These are phyloP conservation scores for Addax nasomaculatus DNA, from an alignment of 2,113 vertebrate genomes.

Conservation along the genomic window DNA sequence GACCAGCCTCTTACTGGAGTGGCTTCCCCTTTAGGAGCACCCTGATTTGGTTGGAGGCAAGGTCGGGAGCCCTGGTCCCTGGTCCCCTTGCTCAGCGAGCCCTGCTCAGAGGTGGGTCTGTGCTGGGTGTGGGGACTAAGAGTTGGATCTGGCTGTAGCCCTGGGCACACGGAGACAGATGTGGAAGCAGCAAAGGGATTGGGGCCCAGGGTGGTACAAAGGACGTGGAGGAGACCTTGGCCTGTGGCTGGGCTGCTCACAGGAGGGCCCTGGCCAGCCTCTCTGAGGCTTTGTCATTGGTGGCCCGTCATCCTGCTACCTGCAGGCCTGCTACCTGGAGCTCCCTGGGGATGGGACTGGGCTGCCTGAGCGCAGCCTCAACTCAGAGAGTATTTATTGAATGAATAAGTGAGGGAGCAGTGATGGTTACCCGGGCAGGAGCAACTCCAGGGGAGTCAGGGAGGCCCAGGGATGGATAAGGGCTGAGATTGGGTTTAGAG, in stretches of 20 bases:
- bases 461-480: neutral
- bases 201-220: neutral
- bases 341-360: neutral
- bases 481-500: neutral
- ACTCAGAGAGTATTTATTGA: neutral
- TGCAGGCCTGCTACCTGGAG: neutral
- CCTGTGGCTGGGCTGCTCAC: neutral
- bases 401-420: neutral
- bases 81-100: neutral
- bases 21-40: neutral
- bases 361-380: neutral
- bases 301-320: accelerated
- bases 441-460: neutral
- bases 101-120: neutral
- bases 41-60: neutral
- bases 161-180: accelerated
- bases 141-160: neutral
- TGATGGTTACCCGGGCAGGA: neutral
- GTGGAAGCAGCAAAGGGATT: accelerated
- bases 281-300: neutral
- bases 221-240: accelerated
- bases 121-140: constrained; percentile 27
- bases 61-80: neutral
- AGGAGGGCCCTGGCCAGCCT: neutral
- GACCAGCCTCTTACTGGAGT: neutral